A percentile compares a stretch with the other conserved stretches of the same genome.
Conservation (phyloP, 2,113 vertebrate genomes). For the Calonectris borealis region DNA sequence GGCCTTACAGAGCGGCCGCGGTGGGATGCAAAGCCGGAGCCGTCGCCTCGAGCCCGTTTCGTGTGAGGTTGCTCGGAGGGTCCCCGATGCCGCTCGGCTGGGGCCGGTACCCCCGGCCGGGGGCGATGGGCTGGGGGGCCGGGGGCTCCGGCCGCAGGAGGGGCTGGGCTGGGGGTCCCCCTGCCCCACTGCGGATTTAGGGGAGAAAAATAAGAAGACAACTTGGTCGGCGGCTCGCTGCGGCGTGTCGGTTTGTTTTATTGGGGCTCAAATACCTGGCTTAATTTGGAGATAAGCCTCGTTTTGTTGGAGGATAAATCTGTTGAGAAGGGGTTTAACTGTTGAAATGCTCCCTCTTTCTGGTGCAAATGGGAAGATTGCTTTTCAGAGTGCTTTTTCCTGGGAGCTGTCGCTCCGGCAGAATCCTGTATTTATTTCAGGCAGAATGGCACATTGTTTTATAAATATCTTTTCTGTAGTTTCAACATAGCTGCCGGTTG, state of each 20-base stretch:
- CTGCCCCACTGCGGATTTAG: neutral
- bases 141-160: neutral
- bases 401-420: neutral
- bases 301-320: conserved; percentile 51
- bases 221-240: neutral
- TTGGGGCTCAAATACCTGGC: conserved; percentile 53
- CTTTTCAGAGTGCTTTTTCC: conserved; percentile 38
- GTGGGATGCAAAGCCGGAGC: neutral
- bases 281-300: conserved; percentile 34
- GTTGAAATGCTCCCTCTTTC: conserved; percentile 49
- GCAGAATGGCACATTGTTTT: conserved; percentile 57
- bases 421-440: conserved; percentile 53
- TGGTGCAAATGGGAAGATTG: conserved; percentile 36
- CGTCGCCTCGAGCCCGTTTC: neutral
- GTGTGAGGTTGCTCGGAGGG: neutral
- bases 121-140: neutral
- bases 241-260: conserved; percentile 8
- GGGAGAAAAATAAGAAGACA: neutral
- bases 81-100: neutral
- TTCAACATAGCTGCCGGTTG: conserved; percentile 43
- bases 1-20: neutral
- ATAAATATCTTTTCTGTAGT: conserved; percentile 55
- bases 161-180: neutral
- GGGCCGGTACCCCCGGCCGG: neutral
- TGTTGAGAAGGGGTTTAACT: conserved; percentile 52